Conservation (phyloP, 2,113 vertebrate species). For the Ramphastos sulfuratus region DNA sequence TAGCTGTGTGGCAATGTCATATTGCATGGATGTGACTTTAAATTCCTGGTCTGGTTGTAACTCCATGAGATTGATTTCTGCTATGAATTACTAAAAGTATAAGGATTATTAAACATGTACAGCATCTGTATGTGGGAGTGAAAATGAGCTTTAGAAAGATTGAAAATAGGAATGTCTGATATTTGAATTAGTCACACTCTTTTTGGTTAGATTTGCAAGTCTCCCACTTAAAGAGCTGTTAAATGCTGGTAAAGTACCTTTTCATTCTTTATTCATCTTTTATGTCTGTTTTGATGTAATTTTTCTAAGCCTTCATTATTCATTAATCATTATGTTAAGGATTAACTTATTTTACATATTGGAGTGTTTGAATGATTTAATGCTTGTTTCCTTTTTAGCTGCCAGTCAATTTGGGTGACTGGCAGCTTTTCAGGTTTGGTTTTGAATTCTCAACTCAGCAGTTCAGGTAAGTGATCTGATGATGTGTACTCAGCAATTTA, state of each 20-base stretch:
- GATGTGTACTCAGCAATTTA: background rate
- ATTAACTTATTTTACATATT: background rate
- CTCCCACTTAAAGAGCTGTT: background rate
- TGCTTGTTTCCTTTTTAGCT: background rate
- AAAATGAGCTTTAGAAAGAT: background rate
- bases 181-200: background rate
- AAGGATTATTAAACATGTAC: background rate
- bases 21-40: background rate
- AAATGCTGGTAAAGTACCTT: background rate
- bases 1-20: background rate
- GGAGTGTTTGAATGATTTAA: background rate
- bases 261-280: background rate
- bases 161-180: constrained; percentile 5
- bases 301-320: background rate
- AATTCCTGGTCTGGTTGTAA: background rate
- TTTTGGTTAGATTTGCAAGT: constrained; percentile 4
- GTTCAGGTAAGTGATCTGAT: background rate
- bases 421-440: background rate
- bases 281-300: background rate
- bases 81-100: background rate
- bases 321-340: background rate
- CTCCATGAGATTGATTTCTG: background rate
- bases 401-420: background rate
- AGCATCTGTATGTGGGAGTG: background rate
- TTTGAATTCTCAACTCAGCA: background rate